Evolutionary conservation across 2,113 vertebrate genomes (phyloP), one percentile per base, ranked within the genome.

Genomic region (Athene noctua): DNA sequence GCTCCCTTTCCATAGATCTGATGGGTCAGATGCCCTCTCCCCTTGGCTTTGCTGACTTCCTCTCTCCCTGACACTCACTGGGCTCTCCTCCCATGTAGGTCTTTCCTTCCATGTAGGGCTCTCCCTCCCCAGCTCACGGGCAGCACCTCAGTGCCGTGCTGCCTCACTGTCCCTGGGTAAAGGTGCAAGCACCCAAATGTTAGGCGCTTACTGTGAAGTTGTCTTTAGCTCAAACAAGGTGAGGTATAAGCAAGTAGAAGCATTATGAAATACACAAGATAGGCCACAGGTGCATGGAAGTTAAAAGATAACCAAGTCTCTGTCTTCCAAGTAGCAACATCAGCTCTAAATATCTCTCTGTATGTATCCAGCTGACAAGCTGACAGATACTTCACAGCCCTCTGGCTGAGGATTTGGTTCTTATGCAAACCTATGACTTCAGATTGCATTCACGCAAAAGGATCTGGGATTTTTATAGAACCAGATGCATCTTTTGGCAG

Each of bases 401-500:
- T 94, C 92, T 96, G 74, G 84, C 91, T 96, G 71, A 87, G 92
- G 70, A 86, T 94, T 96, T 88, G 77, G 78, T 95, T 94, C 94
- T 94, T 95, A 90, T 82, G 78, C 90, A 96, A 97, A 96, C 96
- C 91, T 93, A 46, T 94, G 85, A 87, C 91, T 97, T 96, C 67
- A 94, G 70, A 95, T 93, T 91, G 87, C 87, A 93, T 94, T 96
- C 81, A 91, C 21, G 27, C 89, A 93, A 96, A 62, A 87, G 93
- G 84, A 92, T 91, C 47, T 59, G 70, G 80, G 87, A 77, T 96
- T 94, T 96, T 97, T 96, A 88, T 88, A 95, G 90, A 94, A 87
- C 93, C 96, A 97, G 96, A 96, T 96, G 96, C 85, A 80, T 96
- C 70, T 91, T 96, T 96, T 97, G 96, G 93, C 96, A 96, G 93